phyloP scores from a whole-genome alignment of 2,888 invertebrate genomes.

The Sceliomorpha sp. region DNA sequence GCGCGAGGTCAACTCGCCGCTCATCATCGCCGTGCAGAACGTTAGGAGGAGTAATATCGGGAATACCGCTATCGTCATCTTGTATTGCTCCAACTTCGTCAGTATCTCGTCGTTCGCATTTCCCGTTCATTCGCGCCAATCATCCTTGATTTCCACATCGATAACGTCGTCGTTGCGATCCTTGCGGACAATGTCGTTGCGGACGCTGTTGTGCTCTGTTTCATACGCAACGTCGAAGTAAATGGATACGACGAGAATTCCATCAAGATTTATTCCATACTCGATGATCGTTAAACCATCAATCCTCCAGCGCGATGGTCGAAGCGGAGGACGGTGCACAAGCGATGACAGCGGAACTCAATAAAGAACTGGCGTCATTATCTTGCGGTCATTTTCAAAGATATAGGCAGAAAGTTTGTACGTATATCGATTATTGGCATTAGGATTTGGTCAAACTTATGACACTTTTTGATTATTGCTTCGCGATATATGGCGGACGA shows the following conservation, averaged over 20 bases:
- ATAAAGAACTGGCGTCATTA: no score
- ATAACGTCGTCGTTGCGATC: conserved; percentile 2
- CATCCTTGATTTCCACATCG: conserved; percentile 21
- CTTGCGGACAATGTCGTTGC: conserved; percentile 29
- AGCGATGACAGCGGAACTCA: no score
- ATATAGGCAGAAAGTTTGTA: no score
- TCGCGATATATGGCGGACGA: no score
- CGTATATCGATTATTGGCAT: no score
- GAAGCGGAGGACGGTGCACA: no score
- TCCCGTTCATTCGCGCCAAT: conserved; percentile 36
- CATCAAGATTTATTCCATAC: conserved; percentile 7
- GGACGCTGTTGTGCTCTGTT: conserved; percentile 12
- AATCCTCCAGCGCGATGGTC: no score
- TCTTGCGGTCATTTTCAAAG: no score
- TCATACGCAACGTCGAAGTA: background rate
- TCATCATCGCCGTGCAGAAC: conserved; percentile 23
- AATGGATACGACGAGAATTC: background rate
- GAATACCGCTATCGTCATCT: conserved; percentile 36
- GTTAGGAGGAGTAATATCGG: conserved; percentile 62
- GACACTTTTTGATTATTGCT: no score
- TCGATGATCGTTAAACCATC: background rate
- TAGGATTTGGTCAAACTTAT: no score
- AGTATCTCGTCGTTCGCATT: conserved; percentile 16
- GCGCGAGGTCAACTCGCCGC: conserved; percentile 85
- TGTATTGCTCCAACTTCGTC: conserved; percentile 28